Base-by-base conservation (phyloP, 2,113 vertebrate species). In the Pithys albifrons region DNA sequence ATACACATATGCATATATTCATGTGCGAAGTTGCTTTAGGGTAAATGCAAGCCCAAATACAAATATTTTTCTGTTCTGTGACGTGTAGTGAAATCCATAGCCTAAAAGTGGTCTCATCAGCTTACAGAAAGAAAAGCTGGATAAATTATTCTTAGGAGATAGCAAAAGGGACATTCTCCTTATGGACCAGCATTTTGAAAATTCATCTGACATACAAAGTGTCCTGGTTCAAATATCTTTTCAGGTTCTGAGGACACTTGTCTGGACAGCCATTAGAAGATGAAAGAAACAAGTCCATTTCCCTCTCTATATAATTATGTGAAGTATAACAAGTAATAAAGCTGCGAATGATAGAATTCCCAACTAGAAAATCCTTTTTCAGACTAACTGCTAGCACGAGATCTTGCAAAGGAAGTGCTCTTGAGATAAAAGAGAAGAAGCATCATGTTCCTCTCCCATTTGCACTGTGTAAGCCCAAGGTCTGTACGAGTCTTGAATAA, bases 401-500 rank as follows among this genome's bases (percentile, higher is more conserved):
- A 37, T 66, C 78, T 79, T 93, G 82, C 58, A 61, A 6, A 37
- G 71, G 82, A 67, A 88, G 54, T 66, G 49, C 31, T 92, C 72
- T 64, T 71, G 85, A 97, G 88, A 95, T 96, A 91, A 96, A 97
- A 96, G 88, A 71, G 72, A 93, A 95, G 78, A 93, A 83, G 64
- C 71, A 94, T 88, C 54, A 12, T 54, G 82, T 67, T 96, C 85
- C 43, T 79, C 82, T 92, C 75, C 93, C 67, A 85, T 93, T 90
- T 95, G 67, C 54, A 67, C 71, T 46, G 64, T 86, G 72, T 25
- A 93, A 85, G 92, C 95, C 88, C 35, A 64, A 71, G 94, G 96
- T 92, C 88, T 92, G 85, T 62, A 93, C 1, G 1, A 93, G 58
- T 4, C 72, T 70, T 74, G 94, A 92, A 96, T 93, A 96, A 97